Conservation (phyloP, 2,113 vertebrate species). For the Odocoileus hemionus region DNA sequence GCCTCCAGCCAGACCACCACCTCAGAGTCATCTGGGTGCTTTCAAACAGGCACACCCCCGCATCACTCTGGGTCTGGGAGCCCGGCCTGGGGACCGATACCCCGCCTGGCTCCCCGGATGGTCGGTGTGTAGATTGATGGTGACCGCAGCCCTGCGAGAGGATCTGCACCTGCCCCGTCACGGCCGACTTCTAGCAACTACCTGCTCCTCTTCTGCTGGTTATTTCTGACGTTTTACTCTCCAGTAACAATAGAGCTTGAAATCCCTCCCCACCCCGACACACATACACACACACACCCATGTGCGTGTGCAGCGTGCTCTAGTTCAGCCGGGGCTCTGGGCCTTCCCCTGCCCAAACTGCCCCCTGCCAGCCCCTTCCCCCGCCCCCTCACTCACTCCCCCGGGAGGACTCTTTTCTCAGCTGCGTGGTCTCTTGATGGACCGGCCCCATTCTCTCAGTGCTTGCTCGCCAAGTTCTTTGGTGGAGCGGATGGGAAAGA, state of each 20-base stretch:
- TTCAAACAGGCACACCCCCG: neutral
- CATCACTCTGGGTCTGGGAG: neutral
- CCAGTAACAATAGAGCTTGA: neutral
- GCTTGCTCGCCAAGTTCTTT: too few relatives aligned
- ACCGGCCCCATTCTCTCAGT: neutral
- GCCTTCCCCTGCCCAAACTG: neutral
- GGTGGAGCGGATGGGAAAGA: neutral
- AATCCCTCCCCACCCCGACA: neutral
- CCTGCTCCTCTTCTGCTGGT: neutral
- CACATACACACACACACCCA: neutral
- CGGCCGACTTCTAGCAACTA: neutral
- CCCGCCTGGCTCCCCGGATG: neutral
- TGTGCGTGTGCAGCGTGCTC: accelerated
- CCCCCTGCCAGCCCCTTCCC: neutral
- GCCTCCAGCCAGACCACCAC: neutral
- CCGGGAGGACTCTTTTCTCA: neutral
- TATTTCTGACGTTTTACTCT: neutral
- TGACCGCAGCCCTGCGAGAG: neutral
- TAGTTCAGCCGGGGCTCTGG: neutral
- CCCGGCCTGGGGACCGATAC: neutral
- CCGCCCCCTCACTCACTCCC: neutral
- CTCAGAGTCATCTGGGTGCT: neutral
- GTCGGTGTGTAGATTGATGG: neutral
- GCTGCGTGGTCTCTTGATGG: neutral
- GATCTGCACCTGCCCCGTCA: accelerated